phyloP scores from a whole-genome alignment of 2,888 invertebrate species.

The Agrotis puta region DNA sequence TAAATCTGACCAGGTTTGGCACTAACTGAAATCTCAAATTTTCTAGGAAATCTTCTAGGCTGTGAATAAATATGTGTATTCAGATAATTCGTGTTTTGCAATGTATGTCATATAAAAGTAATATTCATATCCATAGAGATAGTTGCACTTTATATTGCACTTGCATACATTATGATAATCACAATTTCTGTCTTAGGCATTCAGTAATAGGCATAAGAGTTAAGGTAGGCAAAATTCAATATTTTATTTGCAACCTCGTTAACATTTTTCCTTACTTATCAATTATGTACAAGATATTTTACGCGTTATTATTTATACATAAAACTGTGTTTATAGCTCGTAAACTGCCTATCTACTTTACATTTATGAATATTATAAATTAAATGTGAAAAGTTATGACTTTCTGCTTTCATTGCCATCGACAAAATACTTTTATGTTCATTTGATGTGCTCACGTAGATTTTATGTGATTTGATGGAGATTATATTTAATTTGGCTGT shows the following conservation, averaged over 20 bases:
- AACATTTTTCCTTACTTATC: conserved; percentile 15
- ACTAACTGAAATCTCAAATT: not conserved
- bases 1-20: no score
- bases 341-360: conserved; percentile 56
- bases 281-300: conserved; percentile 49
- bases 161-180: not conserved
- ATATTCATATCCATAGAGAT: not conserved
- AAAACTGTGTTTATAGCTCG: conserved; percentile 56
- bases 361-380: conserved; percentile 62
- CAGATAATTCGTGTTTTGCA: not conserved
- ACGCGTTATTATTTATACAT: conserved; percentile 55
- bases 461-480: conserved; percentile 40
- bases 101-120: not conserved
- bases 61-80: no score
- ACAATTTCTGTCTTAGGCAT: not conserved
- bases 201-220: not conserved
- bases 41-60: not conserved
- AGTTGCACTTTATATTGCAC: not conserved
- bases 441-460: conserved; percentile 23
- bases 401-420: conserved; percentile 44
- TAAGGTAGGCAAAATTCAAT: no score
- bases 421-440: conserved; percentile 36
- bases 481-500: conserved; percentile 19
- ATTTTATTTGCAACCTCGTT: not conserved
- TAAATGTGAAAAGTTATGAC: conserved; percentile 37